Percentiles rank a stretch among this genome's conserved stretches.
Conservation (phyloP, 2,797 vertebrate species). For the Cuniculus paca region DNA sequence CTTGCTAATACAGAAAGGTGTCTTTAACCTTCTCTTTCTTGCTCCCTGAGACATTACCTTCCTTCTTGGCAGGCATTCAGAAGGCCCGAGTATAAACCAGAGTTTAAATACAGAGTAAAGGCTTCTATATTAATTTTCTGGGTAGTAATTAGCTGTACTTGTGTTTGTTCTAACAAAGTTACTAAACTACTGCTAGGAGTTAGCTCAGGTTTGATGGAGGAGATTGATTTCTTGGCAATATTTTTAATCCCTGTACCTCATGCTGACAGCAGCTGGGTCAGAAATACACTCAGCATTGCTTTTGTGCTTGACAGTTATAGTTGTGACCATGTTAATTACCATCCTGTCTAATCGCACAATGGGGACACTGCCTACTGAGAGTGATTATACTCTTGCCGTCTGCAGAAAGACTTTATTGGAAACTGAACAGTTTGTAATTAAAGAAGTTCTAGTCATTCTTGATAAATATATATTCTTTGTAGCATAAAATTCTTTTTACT, state of each 20-base stretch:
- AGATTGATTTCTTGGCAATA: constrained; percentile 77
- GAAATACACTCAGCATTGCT: constrained; percentile 68
- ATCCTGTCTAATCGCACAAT: constrained; percentile 70
- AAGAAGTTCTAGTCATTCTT: constrained; percentile 62
- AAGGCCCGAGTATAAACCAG: not conserved
- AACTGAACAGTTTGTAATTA: constrained; percentile 76
- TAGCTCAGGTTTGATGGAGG: constrained; percentile 64
- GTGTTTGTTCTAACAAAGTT: constrained; percentile 58
- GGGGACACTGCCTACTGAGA: constrained; percentile 58
- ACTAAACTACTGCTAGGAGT: constrained; percentile 19
- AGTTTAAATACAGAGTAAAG: not conserved
- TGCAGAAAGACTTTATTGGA: constrained; percentile 68
- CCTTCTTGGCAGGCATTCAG: constrained; percentile 48
- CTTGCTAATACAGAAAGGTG: not conserved
- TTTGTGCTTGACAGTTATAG: constrained; percentile 55
- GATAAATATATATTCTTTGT: constrained; percentile 59
- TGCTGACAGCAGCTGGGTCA: constrained; percentile 77
- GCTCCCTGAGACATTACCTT: not conserved
- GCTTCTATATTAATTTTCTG: constrained; percentile 65
- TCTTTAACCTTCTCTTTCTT: not conserved
- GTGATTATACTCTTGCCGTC: constrained; percentile 75
- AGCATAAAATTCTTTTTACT: constrained; percentile 61
- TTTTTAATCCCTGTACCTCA: constrained; percentile 60
- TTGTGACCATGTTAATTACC: constrained; percentile 78
- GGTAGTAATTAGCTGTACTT: constrained; percentile 55